Percentiles rank a stretch among this genome's conserved stretches.
phyloP scores from a whole-genome alignment of 2,797 vertebrate species.

The Mormyrops boulengeri region DNA sequence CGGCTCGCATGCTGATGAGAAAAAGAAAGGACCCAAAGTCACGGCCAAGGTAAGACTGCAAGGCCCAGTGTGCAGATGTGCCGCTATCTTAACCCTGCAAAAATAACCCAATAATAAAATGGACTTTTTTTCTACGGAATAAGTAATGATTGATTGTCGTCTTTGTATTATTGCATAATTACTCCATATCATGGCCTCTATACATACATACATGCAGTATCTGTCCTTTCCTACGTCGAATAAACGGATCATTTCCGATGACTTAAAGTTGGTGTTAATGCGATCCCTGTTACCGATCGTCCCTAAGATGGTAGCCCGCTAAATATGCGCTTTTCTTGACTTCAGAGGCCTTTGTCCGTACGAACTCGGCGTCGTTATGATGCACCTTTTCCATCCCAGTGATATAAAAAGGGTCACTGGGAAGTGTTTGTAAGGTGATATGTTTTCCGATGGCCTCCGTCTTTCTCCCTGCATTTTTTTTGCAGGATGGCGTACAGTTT shows the following conservation, averaged over 20 bases:
- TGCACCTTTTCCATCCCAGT: background rate
- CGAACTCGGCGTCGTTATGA: background rate
- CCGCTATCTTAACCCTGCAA: background rate
- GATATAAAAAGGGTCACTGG: background rate
- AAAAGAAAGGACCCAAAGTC: conserved; percentile 92
- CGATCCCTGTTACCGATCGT: background rate
- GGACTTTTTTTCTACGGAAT: background rate
- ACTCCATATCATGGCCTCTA: background rate
- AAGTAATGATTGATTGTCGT: background rate
- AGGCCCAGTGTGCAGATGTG: conserved; percentile 18
- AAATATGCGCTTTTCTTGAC: background rate
- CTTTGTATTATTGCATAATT: background rate
- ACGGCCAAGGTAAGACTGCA: conserved; percentile 72
- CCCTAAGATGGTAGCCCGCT: background rate
- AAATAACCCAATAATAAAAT: background rate
- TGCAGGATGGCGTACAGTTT: background rate
- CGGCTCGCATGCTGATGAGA: conserved; percentile 79
- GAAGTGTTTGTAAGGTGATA: background rate
- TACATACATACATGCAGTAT: background rate
- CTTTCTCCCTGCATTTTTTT: background rate
- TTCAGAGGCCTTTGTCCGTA: background rate
- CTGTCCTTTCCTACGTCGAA: background rate
- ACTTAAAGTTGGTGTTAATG: background rate
- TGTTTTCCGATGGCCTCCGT: background rate
- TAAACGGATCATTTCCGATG: background rate